phyloP scores from a whole-genome alignment of 2,797 vertebrate genomes.

The Pseudochirops corinnae region DNA sequence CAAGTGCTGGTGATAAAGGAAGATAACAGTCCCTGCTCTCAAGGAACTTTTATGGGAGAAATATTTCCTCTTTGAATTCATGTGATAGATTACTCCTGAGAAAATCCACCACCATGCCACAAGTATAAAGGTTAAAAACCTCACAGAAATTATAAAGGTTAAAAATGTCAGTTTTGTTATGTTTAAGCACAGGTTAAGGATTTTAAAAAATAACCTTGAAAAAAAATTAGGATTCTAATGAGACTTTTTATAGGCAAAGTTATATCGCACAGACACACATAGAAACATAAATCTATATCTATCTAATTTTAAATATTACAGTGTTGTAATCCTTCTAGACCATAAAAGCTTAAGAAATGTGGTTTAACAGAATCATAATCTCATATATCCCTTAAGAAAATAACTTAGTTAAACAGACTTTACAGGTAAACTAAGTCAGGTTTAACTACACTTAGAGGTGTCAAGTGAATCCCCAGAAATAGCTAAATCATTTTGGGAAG shows the following conservation, averaged over 20 bases:
- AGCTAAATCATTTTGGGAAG: not conserved
- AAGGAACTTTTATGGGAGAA: not conserved
- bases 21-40: not conserved
- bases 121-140: not conserved
- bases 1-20: not conserved
- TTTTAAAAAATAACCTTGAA: not conserved
- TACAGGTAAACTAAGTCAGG: not conserved
- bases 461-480: not conserved
- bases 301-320: not conserved
- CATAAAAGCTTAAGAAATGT: not conserved
- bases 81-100: not conserved
- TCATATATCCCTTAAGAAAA: not conserved
- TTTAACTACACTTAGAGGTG: not conserved
- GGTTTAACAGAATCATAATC: not conserved
- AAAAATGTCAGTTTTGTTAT: not conserved
- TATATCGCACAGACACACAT: fast-evolving
- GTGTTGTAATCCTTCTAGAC: not conserved
- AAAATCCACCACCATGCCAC: not conserved
- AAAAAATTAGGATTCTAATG: not conserved
- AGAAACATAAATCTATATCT: not conserved
- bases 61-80: not conserved
- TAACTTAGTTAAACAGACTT: not conserved
- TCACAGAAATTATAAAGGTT: no score
- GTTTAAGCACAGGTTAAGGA: not conserved
- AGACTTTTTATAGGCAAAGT: not conserved